Evolutionary conservation across 1,140 invertebrate genomes (phyloP).

Genomic region (Oncopodura yosiiana): DNA sequence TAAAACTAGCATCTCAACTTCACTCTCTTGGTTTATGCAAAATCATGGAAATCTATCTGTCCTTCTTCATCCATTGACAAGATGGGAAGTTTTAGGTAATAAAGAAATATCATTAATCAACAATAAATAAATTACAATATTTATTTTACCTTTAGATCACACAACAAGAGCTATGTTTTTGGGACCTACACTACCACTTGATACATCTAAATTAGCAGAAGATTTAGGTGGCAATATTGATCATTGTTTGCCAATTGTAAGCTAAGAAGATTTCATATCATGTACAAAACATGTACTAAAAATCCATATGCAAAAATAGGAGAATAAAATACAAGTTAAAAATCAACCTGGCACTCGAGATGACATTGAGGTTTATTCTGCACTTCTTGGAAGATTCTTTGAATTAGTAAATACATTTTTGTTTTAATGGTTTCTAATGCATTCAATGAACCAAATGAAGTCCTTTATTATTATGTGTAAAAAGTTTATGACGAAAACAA

Average conservation of each 20-base stretch:
- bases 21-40: constrained; percentile 25
- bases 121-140: too few relatives aligned
- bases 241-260: constrained; percentile 15
- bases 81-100: constrained; percentile 24
- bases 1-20: constrained; percentile 18
- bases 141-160: too few relatives aligned
- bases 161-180: constrained; percentile 23
- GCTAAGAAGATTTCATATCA: neutral
- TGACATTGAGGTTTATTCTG: too few relatives aligned
- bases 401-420: too few relatives aligned
- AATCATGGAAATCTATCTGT: constrained; percentile 27
- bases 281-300: neutral
- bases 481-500: too few relatives aligned
- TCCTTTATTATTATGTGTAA: too few relatives aligned
- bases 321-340: neutral
- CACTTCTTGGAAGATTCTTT: too few relatives aligned
- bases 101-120: too few relatives aligned
- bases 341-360: too few relatives aligned
- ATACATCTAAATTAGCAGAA: constrained; percentile 3
- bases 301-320: neutral
- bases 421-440: too few relatives aligned
- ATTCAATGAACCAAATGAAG: too few relatives aligned
- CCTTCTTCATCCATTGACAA: constrained; percentile 20
- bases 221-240: constrained; percentile 16
- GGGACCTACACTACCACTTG: constrained; percentile 6